Base-by-base conservation (phyloP, 2,113 vertebrate genomes). In the Tyto alba region DNA sequence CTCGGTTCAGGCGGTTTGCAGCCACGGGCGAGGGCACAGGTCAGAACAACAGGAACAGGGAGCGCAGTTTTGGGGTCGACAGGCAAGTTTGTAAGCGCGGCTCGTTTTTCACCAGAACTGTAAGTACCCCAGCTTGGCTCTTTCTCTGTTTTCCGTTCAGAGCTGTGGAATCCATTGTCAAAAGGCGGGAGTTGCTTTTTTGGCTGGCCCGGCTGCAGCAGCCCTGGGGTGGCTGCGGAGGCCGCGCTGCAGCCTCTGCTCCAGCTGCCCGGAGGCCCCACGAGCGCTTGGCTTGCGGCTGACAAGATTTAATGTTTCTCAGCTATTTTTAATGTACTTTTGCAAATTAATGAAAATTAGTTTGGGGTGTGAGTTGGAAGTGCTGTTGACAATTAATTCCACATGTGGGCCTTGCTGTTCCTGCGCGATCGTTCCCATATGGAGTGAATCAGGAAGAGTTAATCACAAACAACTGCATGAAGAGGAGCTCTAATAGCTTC, bases 11-110 rank as follows among this genome's bases (percentile, higher is more conserved):
- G 41, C 2, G 15, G 29, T 40, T 20, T 27, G n/a, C 45, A 21
- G 82, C 60, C 2, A 2, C 2, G 56, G 48, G 57, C 14, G 11
- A 56, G 50, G 80, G 64, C 80, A 20, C 34, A 7, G 81, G 36
- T 77, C 80, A 64, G 22, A 19, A 11, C 62, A 16, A 16, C n/a
- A 26, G 40, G 43, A 48, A 12, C 29, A 3, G 56, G 40, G 47
- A 55, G 30, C 3, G 2, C 22, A 8, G 41, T 5, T 59, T 3
- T 2, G 50, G 68, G 15, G 11, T 18, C 13, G 5, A 4, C 23
- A 38, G 57, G 64, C 27, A 7, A 22, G 38, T 30, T 59, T 57
- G 22, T 17, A 22, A 32, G 59, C 17, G 7, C 64, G 13, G 43
- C 4, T 57, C 11, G 11, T 30, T 73, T 40, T 30, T 23, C 60